phyloP scores from a whole-genome alignment of 2,797 vertebrate species.

The Acanthornis magna region DNA sequence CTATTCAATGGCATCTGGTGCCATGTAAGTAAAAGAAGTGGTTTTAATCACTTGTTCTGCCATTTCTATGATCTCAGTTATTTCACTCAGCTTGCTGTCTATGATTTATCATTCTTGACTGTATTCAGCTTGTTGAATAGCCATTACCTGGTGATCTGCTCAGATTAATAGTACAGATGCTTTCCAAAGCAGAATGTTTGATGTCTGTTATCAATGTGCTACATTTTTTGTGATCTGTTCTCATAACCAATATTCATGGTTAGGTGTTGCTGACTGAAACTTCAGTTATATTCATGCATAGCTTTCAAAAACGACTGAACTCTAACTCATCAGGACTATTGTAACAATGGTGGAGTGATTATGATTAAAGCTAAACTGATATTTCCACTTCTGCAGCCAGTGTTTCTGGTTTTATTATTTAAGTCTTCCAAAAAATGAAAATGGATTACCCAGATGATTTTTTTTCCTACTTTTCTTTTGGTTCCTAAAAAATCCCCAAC shows the following conservation, averaged over 20 bases:
- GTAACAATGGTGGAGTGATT: neutral
- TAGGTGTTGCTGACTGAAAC: neutral
- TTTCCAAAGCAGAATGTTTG: neutral
- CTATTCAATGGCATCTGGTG: neutral
- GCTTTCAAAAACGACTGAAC: neutral
- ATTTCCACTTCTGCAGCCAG: slow-evolving; percentile 22
- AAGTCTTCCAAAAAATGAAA: slow-evolving; percentile 28
- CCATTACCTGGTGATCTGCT: neutral
- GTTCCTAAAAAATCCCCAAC: neutral
- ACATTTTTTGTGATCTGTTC: neutral
- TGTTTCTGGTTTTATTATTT: slow-evolving; percentile 11
- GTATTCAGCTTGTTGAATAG: neutral
- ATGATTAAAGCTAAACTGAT: slow-evolving; percentile 5
- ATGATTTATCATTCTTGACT: neutral
- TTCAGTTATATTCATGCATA: neutral
- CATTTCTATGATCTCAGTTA: neutral
- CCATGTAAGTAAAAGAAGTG: neutral
- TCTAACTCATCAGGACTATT: neutral
- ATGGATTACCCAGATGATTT: slow-evolving; percentile 13
- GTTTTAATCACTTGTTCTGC: neutral
- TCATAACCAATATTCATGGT: neutral
- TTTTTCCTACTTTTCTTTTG: neutral
- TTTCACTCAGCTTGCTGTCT: neutral
- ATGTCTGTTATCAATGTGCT: neutral
- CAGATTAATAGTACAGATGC: neutral